A percentile compares a stretch with the other conserved stretches of the same genome.
These are phyloP conservation scores for Harpegnathos saltator DNA, from an alignment of 1,140 invertebrate genomes.

Conservation along the genomic window DNA sequence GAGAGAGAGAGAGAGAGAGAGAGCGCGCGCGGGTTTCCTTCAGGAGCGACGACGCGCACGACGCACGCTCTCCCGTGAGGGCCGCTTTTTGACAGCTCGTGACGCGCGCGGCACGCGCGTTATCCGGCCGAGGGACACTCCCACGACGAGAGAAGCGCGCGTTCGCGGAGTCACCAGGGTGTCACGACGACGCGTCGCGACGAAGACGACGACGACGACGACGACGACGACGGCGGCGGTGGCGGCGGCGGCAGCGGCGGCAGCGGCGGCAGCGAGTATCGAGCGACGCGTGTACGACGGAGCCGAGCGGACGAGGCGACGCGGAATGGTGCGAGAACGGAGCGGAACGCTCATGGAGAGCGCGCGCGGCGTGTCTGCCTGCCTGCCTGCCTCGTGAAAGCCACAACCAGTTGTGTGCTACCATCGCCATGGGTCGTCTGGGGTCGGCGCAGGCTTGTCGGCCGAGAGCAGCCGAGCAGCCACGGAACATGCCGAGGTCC, in stretches of 20 bases:
- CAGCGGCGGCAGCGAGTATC: too few species aligned
- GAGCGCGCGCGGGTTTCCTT: not conserved
- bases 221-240: too few species aligned
- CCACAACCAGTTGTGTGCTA: conserved; percentile 82
- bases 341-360: conserved; percentile 56
- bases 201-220: too few species aligned
- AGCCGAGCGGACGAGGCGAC: not conserved
- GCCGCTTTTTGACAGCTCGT: conserved; percentile 64
- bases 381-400: conserved; percentile 79
- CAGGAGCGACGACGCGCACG: not conserved
- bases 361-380: conserved; percentile 49
- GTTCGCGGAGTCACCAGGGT: not conserved
- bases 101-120: conserved; percentile 1
- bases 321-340: conserved; percentile 27
- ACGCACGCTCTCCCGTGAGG: too few species aligned
- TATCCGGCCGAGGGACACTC: conserved; percentile 33
- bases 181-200: too few species aligned
- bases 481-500: conserved; percentile 73
- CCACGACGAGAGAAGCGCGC: conserved; percentile 29
- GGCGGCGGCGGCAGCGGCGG: too few species aligned
- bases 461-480: conserved; percentile 60
- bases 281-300: not conserved
- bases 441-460: conserved; percentile 77
- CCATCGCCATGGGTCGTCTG: conserved; percentile 83
- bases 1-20: too few species aligned